Evolutionary conservation across 2,888 invertebrate genomes (phyloP).

Genomic region (Drosophila flavopinicola): DNA sequence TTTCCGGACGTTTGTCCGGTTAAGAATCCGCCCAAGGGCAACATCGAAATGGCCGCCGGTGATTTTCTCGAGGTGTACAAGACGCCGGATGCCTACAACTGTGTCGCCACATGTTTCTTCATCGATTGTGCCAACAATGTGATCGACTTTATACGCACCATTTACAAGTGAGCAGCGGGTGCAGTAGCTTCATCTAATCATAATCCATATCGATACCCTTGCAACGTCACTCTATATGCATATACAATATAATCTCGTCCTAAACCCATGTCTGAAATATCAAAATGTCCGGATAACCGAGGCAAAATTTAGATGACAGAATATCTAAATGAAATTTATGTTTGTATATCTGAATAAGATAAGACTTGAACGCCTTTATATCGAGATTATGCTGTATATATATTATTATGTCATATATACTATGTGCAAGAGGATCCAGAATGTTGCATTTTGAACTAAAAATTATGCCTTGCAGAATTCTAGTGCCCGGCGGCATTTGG

Average conservation of each 20-base stretch:
- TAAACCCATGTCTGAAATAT: too few species aligned
- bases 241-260: too few species aligned
- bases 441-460: neutral
- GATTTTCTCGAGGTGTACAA: conserved; percentile 92
- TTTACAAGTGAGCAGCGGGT: conserved; percentile 86
- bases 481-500: conserved; percentile 96
- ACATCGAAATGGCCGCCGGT: conserved; percentile 98
- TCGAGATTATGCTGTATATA: too few species aligned
- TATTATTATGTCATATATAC: too few species aligned
- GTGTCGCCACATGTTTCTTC: conserved; percentile 98
- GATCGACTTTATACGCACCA: conserved; percentile 96
- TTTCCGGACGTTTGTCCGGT: conserved; percentile 96
- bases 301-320: too few species aligned
- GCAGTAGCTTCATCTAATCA: neutral
- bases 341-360: too few species aligned
- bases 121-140: conserved; percentile 99
- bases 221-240: too few species aligned
- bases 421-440: too few species aligned
- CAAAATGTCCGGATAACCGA: too few species aligned
- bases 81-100: conserved; percentile 87
- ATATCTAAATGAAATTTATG: too few species aligned
- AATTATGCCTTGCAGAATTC: conserved; percentile 85
- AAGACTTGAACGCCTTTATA: too few species aligned
- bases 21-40: conserved; percentile 86
- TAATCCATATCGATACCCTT: too few species aligned